Evolutionary conservation across 2,888 invertebrate genomes (phyloP).

Genomic region (Mesorhabditis spiculigera): DNA sequence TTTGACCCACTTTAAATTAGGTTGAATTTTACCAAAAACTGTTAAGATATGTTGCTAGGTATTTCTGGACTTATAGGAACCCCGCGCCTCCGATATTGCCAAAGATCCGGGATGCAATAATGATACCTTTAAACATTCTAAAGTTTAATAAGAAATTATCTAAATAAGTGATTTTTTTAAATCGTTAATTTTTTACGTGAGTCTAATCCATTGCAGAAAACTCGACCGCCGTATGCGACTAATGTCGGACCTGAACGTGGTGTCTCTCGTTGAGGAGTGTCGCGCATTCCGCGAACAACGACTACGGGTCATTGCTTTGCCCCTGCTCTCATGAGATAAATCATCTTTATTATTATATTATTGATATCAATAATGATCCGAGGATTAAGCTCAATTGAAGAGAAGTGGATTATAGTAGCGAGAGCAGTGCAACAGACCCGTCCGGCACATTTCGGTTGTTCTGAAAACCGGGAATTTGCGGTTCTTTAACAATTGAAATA

Average conservation of each 20-base stretch:
- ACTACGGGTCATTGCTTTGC: not conserved
- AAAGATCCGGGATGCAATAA: not conserved
- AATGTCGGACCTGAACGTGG: slow-evolving; percentile 49
- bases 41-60: no score
- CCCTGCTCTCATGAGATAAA: no score
- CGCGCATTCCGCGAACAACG: slow-evolving; percentile 47
- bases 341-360: no score
- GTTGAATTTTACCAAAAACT: no score
- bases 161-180: not conserved
- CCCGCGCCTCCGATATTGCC: not conserved
- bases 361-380: not conserved
- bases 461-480: slow-evolving; percentile 59
- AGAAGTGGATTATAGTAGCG: slow-evolving; percentile 89
- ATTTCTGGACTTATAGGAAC: no score
- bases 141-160: not conserved
- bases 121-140: not conserved
- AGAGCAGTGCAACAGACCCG: slow-evolving; percentile 86
- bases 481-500: slow-evolving; percentile 5
- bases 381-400: slow-evolving; percentile 73
- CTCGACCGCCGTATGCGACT: slow-evolving; percentile 52
- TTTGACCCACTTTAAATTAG: no score
- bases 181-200: not conserved
- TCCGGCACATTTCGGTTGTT: slow-evolving; percentile 90
- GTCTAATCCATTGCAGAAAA: slow-evolving; percentile 31
- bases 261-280: slow-evolving; percentile 53